Evolutionary conservation across 1,140 invertebrate genomes (phyloP).

Genomic region (Ostrea edulis): DNA sequence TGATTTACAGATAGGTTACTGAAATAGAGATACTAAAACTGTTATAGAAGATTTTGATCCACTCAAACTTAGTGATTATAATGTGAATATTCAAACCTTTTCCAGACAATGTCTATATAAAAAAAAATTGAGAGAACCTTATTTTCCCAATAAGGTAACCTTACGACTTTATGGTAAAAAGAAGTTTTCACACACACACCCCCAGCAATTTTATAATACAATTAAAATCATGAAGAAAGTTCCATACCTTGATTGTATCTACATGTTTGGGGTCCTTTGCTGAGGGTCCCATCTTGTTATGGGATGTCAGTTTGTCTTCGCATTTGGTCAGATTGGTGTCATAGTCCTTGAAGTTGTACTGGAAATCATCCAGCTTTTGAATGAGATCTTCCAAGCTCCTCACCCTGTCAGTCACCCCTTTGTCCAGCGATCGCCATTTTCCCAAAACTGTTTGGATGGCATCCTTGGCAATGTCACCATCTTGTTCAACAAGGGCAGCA

Average conservation of each 20-base stretch:
- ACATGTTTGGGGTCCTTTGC: conserved; percentile 90
- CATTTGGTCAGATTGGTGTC: conserved; percentile 87
- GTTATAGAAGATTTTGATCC: too few relatives aligned
- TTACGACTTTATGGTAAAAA: neutral
- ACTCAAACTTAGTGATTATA: too few relatives aligned
- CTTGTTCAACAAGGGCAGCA: conserved; percentile 89
- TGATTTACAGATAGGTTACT: neutral
- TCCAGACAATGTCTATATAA: too few relatives aligned
- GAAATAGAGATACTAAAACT: too few relatives aligned
- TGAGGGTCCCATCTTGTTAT: conserved; percentile 88
- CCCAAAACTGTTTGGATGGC: conserved; percentile 90
- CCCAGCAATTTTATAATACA: too few relatives aligned
- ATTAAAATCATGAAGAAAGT: too few relatives aligned
- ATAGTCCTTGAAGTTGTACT: conserved; percentile 83
- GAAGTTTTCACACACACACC: too few relatives aligned
- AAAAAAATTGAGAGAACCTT: too few relatives aligned
- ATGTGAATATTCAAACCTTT: too few relatives aligned
- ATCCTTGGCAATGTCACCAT: conserved; percentile 92
- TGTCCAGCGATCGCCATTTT: conserved; percentile 84
- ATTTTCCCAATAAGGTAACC: neutral
- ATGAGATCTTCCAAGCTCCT: conserved; percentile 91
- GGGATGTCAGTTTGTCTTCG: conserved; percentile 92
- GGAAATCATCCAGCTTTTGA: conserved; percentile 90
- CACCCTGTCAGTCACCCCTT: conserved; percentile 81
- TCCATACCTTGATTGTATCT: conserved; percentile 87